Conservation (phyloP, 2,113 vertebrate genomes). For the Catharus bicknelli region DNA sequence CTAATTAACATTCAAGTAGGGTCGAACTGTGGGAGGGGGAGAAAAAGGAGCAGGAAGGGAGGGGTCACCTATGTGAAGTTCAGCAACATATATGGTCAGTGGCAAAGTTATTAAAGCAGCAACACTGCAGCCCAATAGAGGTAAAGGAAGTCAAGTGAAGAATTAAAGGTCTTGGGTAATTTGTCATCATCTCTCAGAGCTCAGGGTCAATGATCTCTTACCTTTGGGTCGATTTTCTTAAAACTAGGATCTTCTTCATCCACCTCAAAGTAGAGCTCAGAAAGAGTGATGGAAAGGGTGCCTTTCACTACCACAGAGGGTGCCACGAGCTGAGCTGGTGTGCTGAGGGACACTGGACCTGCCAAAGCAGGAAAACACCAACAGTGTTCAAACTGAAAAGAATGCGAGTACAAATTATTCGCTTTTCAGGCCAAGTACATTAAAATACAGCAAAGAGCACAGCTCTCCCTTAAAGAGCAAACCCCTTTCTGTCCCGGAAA, state of each 20-base stretch:
- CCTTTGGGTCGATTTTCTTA: constrained; percentile 96
- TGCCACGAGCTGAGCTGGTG: constrained; percentile 90
- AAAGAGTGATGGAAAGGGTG: constrained; percentile 92
- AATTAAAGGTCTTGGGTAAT: constrained; percentile 59
- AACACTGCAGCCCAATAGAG: not conserved
- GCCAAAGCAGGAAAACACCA: constrained; percentile 54
- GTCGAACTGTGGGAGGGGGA: constrained; percentile 33
- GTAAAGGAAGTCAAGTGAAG: constrained; percentile 45
- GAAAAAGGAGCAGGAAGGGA: constrained; percentile 4
- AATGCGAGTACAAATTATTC: not conserved
- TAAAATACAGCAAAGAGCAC: not conserved
- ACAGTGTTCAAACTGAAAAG: not conserved
- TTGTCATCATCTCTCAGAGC: constrained; percentile 53
- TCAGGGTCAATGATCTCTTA: constrained; percentile 77
- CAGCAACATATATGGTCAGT: constrained; percentile 23
- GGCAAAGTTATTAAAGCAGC: constrained; percentile 30
- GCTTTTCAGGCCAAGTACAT: not conserved
- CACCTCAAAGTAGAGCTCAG: constrained; percentile 97
- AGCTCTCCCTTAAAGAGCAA: constrained; percentile 13
- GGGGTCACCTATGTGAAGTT: constrained; percentile 56
- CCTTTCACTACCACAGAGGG: constrained; percentile 88
- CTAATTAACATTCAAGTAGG: constrained; percentile 72
- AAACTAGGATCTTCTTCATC: constrained; percentile 95
- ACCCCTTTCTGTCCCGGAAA: not conserved
- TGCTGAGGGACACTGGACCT: constrained; percentile 93